Percentiles rank a stretch among this genome's conserved stretches.
Evolutionary conservation across 53 echinoderm and acorn worm genomes (phyloP).

Genomic region (Paelopatides confundens): DNA sequence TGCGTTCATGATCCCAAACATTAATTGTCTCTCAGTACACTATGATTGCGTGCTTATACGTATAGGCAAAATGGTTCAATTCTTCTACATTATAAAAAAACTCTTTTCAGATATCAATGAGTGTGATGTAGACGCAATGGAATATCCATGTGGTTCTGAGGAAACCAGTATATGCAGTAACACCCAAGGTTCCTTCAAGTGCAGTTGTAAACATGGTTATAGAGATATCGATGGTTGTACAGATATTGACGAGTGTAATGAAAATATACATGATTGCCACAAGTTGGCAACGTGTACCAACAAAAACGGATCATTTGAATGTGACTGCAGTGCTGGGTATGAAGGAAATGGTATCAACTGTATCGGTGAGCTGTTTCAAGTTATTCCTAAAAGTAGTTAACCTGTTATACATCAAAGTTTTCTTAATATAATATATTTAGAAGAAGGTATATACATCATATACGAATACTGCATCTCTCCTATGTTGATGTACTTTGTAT

Average conservation of each 20-base stretch:
- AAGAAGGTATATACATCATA: too few species aligned
- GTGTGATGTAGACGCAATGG: not conserved
- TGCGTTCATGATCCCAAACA: too few species aligned
- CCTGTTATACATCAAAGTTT: too few species aligned
- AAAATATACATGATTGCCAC: not conserved
- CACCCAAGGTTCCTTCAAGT: not conserved
- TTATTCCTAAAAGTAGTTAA: too few species aligned
- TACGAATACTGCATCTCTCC: too few species aligned
- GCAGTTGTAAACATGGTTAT: not conserved
- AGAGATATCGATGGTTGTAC: not conserved
- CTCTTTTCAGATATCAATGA: not conserved
- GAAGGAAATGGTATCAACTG: not conserved
- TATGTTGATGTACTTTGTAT: too few species aligned
- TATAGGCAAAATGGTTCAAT: too few species aligned
- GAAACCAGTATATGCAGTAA: not conserved
- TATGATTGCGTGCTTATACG: too few species aligned
- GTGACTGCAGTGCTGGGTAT: not conserved
- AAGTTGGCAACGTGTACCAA: not conserved
- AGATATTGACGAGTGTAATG: not conserved
- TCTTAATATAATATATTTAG: too few species aligned
- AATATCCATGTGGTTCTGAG: not conserved
- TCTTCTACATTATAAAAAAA: too few species aligned
- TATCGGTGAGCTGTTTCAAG: not conserved
- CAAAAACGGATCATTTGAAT: not conserved
- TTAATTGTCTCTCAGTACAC: too few species aligned